Conservation (phyloP, 2,888 invertebrate species). For the Lottia scabra region DNA sequence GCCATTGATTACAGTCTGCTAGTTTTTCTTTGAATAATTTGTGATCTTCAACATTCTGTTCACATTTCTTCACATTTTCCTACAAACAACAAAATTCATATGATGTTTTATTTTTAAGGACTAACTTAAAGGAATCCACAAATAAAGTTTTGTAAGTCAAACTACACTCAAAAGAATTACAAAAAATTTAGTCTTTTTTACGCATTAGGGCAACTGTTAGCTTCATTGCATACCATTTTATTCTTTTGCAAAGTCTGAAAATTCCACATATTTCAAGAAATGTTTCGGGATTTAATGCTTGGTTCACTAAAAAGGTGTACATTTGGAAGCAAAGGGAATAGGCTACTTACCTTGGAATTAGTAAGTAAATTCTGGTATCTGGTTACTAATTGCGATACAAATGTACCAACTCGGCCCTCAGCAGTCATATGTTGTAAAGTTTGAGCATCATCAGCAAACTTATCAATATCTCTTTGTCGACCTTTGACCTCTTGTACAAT, state of each 20-base stretch:
- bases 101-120: no score
- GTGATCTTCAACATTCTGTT: constrained; percentile 91
- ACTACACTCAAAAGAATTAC: not conserved
- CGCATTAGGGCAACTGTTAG: no score
- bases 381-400: constrained; percentile 90
- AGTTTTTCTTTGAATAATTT: constrained; percentile 92
- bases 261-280: no score
- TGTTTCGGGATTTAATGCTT: no score
- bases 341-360: constrained; percentile 56
- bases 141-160: no score
- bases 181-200: not conserved
- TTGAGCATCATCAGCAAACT: constrained; percentile 91
- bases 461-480: constrained; percentile 87
- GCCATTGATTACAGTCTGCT: constrained; percentile 94
- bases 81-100: constrained; percentile 37
- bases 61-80: constrained; percentile 90
- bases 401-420: constrained; percentile 85
- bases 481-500: constrained; percentile 79
- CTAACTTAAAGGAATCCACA: no score
- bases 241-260: no score
- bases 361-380: constrained; percentile 71
- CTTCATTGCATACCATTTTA: no score
- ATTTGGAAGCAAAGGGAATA: not conserved
- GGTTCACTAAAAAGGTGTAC: not conserved
- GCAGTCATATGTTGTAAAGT: constrained; percentile 85